Evolutionary conservation across 2,113 vertebrate genomes (phyloP), one percentile per base, ranked within the genome.

Genomic region (Tachycineta bicolor): DNA sequence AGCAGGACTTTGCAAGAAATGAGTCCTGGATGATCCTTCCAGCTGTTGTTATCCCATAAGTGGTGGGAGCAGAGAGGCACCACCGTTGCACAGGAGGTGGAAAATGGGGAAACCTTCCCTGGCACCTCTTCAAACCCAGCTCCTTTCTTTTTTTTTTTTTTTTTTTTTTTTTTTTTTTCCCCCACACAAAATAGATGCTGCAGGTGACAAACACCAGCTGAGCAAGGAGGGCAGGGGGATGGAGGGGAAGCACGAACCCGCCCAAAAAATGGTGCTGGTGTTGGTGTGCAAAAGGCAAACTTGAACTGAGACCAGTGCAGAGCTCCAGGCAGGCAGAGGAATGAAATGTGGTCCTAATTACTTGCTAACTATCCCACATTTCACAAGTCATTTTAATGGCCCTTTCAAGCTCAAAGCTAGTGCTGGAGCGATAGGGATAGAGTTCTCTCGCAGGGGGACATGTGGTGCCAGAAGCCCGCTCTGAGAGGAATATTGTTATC

Each of bases 321-420:
- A 86, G 33, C 50, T 77, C 43, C 0, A 1, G 76, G 83, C 80
- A 62, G 74, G 31, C 43, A 52, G 78, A 71, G 53, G 60, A 41
- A 63, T 21, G 58, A 94, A 97, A 97, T 85, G 74, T 97, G 96
- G 69, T 97, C 96, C 70, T 96, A 93, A 96, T 96, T 96, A 95
- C 82, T 94, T 15, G 77, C 80, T 96, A 95, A 95, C 87, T 73
- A 91, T 56, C 91, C 89, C 78, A 50, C 91, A 69, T 95, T 96
- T 96, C 95, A 95, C 93, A 79, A 94, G 89, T 89, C 73, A 41
- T 55, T 96, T 95, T 89, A 96, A 94, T 92, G 83, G 91, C 83
- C 93, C 93, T 96, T 95, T 95, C 93, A 89, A 96, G 77, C 74
- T 43, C 41, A 26, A 78, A 79, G 49, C 46, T 44, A 71, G 76